phyloP scores from a whole-genome alignment of 2,888 invertebrate genomes.

The Capitulum mitella region DNA sequence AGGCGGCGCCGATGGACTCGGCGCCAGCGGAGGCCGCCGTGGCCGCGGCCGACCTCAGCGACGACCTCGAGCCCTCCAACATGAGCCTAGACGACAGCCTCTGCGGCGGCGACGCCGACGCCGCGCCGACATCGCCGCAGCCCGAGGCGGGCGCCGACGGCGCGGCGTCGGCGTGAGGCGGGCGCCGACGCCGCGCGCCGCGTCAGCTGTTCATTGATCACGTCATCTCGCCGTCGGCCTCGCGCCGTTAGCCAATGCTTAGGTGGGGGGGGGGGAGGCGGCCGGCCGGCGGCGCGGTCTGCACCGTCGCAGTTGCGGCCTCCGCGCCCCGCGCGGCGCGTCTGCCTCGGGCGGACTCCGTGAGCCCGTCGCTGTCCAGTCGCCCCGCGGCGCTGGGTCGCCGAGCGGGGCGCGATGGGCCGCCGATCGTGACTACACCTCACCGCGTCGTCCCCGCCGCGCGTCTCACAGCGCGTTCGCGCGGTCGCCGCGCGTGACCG shows the following conservation, averaged over 20 bases:
- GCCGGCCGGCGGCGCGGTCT: neutral
- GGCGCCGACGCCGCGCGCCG: neutral
- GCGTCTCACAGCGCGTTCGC: no score
- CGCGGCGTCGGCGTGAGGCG: neutral
- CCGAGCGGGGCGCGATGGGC: no score
- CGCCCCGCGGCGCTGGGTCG: no score
- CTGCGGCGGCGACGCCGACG: neutral
- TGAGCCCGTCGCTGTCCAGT: no score
- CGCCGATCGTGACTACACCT: no score
- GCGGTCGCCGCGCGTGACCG: no score
- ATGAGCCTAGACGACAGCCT: constrained; percentile 21
- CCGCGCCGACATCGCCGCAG: neutral
- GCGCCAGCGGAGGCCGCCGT: no score
- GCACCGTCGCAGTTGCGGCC: no score
- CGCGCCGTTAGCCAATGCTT: neutral
- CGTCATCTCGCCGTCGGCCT: neutral
- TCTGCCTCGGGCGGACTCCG: no score
- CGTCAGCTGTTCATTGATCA: neutral
- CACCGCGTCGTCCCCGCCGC: no score
- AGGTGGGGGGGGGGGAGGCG: neutral
- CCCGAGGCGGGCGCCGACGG: neutral
- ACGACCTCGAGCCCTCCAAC: neutral
- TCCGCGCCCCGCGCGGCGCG: no score
- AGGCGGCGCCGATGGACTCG: neutral
- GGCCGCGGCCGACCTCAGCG: neutral